Base-by-base conservation (phyloP, 1,140 invertebrate genomes). In the Dufourea novaeangliae region DNA sequence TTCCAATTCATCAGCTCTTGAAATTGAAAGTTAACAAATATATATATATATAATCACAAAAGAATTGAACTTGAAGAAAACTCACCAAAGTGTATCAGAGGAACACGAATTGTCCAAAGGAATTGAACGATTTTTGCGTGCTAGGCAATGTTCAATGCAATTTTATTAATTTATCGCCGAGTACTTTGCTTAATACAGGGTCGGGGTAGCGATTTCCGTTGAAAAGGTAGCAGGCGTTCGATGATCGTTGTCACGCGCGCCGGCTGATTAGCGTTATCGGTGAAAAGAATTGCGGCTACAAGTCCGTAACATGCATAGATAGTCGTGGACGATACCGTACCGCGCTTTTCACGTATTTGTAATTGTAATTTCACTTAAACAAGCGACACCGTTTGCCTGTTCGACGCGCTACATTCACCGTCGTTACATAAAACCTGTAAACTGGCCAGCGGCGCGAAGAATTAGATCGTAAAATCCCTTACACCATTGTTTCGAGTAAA, bases 361-460 rank as follows among this genome's bases (percentile, higher is more conserved):
- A 67, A 67, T 52, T 34, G 27, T 22, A 34, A 66, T 66, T 62
- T 41, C 5, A 17, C 37, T n/a, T 27, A 62, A 41, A 11, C 34
- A 62, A n/a, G 56, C n/a, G 27, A 27, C 17, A n/a, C 29, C 4
- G 29, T 14, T 52, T 14, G n/a, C 12, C 10, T 22, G 5, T 17
- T 8, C 5, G 0, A n/a, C 25, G 12, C 25, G 12, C 7, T 14
- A 6, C 56, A 0, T 6, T 27, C 27, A 8, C 56, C 14, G 6
- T n/a, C 6, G 46, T 67, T 67, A 67, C n/a, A 17, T 67, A 52
- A 52, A 67, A 52, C 11, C 6, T 12, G 10, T 22, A 50, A 20
- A 8, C 4, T 6, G 34, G 20, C 32, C 14, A 8, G n/a, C n/a
- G 41, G 39, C 22, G 4, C 44, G 29, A 50, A 34, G 5, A 67